Conservation (phyloP, 2,797 vertebrate genomes). For the Sebastes miniatus region DNA sequence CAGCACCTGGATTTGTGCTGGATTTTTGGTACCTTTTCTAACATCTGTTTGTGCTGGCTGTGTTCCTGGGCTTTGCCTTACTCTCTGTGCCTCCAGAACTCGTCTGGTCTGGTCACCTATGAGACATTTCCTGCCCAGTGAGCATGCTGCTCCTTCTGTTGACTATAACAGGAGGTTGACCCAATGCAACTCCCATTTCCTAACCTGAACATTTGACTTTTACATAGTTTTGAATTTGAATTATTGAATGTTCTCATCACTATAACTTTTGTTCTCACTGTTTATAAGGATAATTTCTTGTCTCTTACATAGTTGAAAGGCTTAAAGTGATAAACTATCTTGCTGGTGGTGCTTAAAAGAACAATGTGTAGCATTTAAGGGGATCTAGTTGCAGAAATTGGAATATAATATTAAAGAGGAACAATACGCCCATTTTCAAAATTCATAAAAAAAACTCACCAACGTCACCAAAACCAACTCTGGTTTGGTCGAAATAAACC, state of each 20-base stretch:
- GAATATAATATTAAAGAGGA: no score
- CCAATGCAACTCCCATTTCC: neutral
- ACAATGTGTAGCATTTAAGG: no score
- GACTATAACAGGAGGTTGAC: neutral
- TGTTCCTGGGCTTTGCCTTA: slow-evolving; percentile 20
- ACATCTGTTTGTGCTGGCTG: slow-evolving; percentile 51
- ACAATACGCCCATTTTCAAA: no score
- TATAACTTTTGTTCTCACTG: neutral
- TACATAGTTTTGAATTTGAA: neutral
- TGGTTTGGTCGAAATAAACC: no score
- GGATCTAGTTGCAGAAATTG: no score
- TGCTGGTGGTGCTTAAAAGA: neutral
- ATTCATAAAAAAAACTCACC: no score
- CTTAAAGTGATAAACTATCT: slow-evolving; percentile 10
- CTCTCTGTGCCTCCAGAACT: slow-evolving; percentile 22
- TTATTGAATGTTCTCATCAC: neutral
- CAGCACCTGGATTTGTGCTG: slow-evolving; percentile 6
- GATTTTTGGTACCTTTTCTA: slow-evolving; percentile 29
- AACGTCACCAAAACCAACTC: no score
- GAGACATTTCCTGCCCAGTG: neutral
- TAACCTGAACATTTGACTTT: neutral
- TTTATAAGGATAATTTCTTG: neutral
- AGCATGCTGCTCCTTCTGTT: slow-evolving; percentile 4
- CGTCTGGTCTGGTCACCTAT: slow-evolving; percentile 5
- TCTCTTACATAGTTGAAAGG: neutral